Conservation (phyloP, 2,797 vertebrate genomes). For the Chlorospingus flavigularis region DNA sequence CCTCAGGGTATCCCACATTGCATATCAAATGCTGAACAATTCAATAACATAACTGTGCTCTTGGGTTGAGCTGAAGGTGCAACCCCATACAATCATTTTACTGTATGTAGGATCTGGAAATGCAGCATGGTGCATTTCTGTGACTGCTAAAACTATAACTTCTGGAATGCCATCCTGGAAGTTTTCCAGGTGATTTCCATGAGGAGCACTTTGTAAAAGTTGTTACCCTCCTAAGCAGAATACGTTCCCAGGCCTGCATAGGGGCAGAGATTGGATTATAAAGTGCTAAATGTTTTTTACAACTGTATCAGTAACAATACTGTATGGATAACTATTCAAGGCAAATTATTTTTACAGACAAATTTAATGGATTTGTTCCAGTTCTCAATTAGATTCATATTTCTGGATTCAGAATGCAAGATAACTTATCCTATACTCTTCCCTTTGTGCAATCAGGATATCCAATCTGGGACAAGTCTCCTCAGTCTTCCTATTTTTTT, state of each 20-base stretch:
- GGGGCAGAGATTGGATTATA: constrained; percentile 81
- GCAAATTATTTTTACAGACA: constrained; percentile 82
- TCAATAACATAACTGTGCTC: constrained; percentile 4
- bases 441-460: constrained; percentile 37
- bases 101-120: constrained; percentile 57
- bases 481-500: not conserved
- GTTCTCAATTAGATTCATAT: constrained; percentile 75
- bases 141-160: constrained; percentile 81
- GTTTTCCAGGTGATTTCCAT: constrained; percentile 79
- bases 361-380: constrained; percentile 75
- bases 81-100: constrained; percentile 25
- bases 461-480: constrained; percentile 27
- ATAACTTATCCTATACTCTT: constrained; percentile 50
- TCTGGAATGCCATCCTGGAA: constrained; percentile 83
- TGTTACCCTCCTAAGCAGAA: constrained; percentile 77
- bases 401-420: constrained; percentile 69
- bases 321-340: constrained; percentile 78
- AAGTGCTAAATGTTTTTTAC: constrained; percentile 82
- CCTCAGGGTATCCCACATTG: not conserved
- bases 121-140: constrained; percentile 25
- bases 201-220: constrained; percentile 83
- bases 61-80: constrained; percentile 29
- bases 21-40: constrained; percentile 25
- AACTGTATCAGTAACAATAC: constrained; percentile 80
- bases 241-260: constrained; percentile 73